Percentiles rank a stretch among this genome's conserved stretches.
phyloP scores from a whole-genome alignment of 23 tunicate genomes.

The Styela clava region DNA sequence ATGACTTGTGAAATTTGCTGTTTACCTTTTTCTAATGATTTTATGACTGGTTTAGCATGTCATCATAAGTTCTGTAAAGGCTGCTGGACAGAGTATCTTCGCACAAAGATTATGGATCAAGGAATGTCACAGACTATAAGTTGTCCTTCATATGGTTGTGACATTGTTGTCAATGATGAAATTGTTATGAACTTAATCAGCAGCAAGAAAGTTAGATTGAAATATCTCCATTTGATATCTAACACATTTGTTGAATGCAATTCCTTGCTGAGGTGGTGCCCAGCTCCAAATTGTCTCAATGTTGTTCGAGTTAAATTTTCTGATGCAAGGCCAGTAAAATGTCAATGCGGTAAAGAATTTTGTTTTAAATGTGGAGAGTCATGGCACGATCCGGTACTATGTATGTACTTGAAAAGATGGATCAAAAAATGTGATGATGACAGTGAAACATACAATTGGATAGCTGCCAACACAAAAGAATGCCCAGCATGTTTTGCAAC shows the following conservation, averaged over 20 bases:
- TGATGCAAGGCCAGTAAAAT: conserved; percentile 70
- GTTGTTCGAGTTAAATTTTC: conserved; percentile 69
- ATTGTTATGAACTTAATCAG: conserved; percentile 61
- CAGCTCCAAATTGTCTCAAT: conserved; percentile 84
- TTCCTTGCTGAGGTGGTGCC: conserved; percentile 82
- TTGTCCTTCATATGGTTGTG: conserved; percentile 75
- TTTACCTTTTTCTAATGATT: conserved; percentile 40
- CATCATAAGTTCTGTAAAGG: conserved; percentile 88
- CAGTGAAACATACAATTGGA: conserved; percentile 98
- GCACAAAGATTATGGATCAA: conserved; percentile 67
- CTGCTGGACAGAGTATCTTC: conserved; percentile 72
- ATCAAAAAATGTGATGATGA: conserved; percentile 96
- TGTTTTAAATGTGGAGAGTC: conserved; percentile 89
- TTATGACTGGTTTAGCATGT: conserved; percentile 75
- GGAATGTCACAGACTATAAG: conserved; percentile 84
- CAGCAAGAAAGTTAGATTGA: conserved; percentile 45
- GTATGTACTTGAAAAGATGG: conserved; percentile 90
- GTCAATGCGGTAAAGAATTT: conserved; percentile 83
- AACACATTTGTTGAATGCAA: conserved; percentile 87
- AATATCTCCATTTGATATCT: conserved; percentile 80
- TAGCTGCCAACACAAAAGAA: conserved; percentile 94
- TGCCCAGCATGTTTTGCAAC: conserved; percentile 89
- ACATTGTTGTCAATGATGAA: conserved; percentile 72
- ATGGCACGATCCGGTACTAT: conserved; percentile 95
- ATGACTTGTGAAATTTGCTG: conserved; percentile 85